Evolutionary conservation across 2,888 invertebrate species (phyloP), one percentile per base, ranked within the genome.

Genomic region (Tenthredo distinguenda): DNA sequence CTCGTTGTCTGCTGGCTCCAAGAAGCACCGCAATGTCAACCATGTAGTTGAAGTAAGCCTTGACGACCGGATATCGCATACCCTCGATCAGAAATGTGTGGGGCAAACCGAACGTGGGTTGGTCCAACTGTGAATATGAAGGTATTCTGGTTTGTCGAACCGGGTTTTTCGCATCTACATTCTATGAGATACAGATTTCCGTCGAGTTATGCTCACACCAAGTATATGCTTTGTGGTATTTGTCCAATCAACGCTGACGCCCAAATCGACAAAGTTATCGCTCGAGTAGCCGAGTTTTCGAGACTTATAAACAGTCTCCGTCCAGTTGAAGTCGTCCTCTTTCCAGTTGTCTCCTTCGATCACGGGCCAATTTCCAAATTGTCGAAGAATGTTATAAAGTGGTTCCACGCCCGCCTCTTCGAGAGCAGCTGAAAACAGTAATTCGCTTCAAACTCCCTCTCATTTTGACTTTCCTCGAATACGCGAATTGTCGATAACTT

Each of bases 331-430:
- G 15, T 94, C 93, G 0, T 93, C 93, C 2, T 96, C 96, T 88
- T 96, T 95, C 98, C 98, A 98, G 0, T 92, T 87, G 43, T 96
- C 95, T 0, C 97, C 98, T 88, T 97, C 96, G 50, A 98, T 94
- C n/a, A 97, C 97, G 0, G 99, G 99, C 99, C 99, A 99, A 4
- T 98, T 98, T 0, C 99, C 99, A 40, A 99, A 94, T n/a, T 95
- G 94, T 55, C 95, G 94, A 84, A 99, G 94, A 92, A 98, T 96
- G 0, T 95, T 94, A 84, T 95, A 93, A 65, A 99, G 95, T 0
- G 98, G 98, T 3, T 94, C 94, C 68, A 97, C 93, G 0, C 98
- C 98, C 79, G 96, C 95, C 2, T 95, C 94, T 92, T 99, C 98
- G 90, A 99, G 98, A 34, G 96, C 94, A 88, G 96, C 98, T 98